Conservation (phyloP, 2,888 invertebrate species). For the Heliconius ethilla region DNA sequence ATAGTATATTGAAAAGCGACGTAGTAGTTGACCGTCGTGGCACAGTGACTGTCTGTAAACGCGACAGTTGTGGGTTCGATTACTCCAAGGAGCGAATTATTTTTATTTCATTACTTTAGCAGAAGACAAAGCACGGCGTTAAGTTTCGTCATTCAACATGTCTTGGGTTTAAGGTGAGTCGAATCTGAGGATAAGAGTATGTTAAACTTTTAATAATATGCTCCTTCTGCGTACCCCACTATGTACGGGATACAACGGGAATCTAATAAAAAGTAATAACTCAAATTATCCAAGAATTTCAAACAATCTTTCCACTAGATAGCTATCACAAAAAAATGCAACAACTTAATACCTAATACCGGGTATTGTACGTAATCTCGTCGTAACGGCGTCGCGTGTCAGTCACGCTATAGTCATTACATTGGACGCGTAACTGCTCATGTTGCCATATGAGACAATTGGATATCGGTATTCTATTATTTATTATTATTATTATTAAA, state of each 20-base stretch:
- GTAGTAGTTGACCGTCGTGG: too few relatives aligned
- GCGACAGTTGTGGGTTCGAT: too few relatives aligned
- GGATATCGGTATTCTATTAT: conserved; percentile 8
- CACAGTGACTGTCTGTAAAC: too few relatives aligned
- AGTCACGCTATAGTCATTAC: conserved; percentile 41
- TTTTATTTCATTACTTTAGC: too few relatives aligned
- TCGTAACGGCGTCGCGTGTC: conserved; percentile 11
- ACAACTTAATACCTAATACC: not conserved
- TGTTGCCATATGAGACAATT: not conserved
- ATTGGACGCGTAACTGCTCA: conserved; percentile 42
- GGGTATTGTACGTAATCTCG: not conserved
- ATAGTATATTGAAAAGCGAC: too few relatives aligned
- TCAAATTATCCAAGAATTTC: conserved; percentile 3
- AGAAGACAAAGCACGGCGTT: too few relatives aligned
- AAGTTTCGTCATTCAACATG: too few relatives aligned
- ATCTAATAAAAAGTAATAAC: not conserved
- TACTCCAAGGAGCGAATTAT: too few relatives aligned
- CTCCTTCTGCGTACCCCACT: too few relatives aligned
- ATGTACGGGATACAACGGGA: not conserved
- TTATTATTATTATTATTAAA: not conserved
- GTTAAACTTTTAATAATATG: too few relatives aligned
- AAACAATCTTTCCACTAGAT: not conserved
- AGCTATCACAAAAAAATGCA: not conserved
- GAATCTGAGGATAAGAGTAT: too few relatives aligned
- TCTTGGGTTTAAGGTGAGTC: too few relatives aligned